Percentiles rank a stretch among this genome's conserved stretches.
phyloP scores from a whole-genome alignment of 2,113 vertebrate species.

The Capreolus pygargus region DNA sequence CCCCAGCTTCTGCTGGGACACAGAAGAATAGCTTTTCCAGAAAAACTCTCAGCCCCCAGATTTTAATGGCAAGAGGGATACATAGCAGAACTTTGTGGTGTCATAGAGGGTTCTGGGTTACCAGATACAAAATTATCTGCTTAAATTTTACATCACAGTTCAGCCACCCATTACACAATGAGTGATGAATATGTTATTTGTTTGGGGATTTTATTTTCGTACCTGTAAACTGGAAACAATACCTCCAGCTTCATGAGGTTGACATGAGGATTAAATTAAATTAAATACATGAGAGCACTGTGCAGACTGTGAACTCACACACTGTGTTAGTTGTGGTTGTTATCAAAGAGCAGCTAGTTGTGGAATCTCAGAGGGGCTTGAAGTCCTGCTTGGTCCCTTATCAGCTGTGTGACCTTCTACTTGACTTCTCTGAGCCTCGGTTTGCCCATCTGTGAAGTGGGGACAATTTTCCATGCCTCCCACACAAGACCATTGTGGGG shows the following conservation, averaged over 20 bases:
- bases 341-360: not conserved
- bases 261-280: not conserved
- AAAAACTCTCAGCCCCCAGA: not conserved
- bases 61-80: not conserved
- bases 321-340: not conserved
- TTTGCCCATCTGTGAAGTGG: not conserved
- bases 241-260: not conserved
- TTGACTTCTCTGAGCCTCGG: not conserved
- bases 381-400: not conserved
- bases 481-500: not conserved
- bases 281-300: not conserved
- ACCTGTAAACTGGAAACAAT: not conserved
- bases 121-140: not conserved
- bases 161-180: not conserved
- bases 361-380: not conserved
- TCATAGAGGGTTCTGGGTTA: not conserved
- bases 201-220: not conserved
- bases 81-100: not conserved
- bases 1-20: not conserved
- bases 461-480: not conserved
- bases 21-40: not conserved
- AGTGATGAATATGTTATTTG: not conserved
- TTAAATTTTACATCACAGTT: not conserved
- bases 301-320: rapidly evolving
- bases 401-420: not conserved